These are phyloP conservation scores for Linepithema humile DNA, from an alignment of 1,140 invertebrate species.

Conservation along the genomic window DNA sequence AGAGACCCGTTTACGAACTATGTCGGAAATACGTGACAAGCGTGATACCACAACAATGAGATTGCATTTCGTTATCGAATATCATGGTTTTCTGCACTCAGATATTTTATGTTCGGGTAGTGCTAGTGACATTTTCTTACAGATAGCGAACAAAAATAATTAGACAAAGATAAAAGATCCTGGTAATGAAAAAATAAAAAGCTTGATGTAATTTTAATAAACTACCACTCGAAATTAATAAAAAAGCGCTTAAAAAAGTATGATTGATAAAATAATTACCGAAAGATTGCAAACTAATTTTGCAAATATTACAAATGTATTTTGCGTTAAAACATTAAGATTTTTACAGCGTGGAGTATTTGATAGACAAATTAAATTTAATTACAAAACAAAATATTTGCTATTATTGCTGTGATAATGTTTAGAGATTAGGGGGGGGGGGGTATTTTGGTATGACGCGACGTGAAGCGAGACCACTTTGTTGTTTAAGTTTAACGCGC, in stretches of 20 bases:
- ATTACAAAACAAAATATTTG: too few species aligned
- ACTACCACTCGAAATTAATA: too few species aligned
- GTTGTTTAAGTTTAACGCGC: constrained; percentile 42
- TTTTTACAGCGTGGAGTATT: background rate
- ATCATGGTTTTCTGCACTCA: background rate
- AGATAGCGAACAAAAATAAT: too few species aligned
- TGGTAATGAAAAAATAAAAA: background rate
- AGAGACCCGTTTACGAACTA: constrained; percentile 19
- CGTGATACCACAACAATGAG: background rate
- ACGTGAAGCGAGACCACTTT: constrained; percentile 1
- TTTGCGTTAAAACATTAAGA: background rate
- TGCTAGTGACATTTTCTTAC: background rate
- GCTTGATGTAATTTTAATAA: background rate
- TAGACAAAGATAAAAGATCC: too few species aligned
- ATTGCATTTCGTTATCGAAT: background rate
- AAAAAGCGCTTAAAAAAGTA: too few species aligned
- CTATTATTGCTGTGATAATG: background rate
- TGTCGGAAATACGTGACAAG: background rate
- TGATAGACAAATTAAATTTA: background rate
- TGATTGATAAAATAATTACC: too few species aligned
- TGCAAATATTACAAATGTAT: background rate
- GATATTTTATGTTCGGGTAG: background rate
- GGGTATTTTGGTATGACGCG: background rate
- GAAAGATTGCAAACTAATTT: background rate
- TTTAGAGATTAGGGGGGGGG: background rate